Percentiles rank a stretch among this genome's conserved stretches.
These are phyloP conservation scores for Cetoscarus ocellatus DNA, from an alignment of 2,797 vertebrate genomes.

Conservation along the genomic window DNA sequence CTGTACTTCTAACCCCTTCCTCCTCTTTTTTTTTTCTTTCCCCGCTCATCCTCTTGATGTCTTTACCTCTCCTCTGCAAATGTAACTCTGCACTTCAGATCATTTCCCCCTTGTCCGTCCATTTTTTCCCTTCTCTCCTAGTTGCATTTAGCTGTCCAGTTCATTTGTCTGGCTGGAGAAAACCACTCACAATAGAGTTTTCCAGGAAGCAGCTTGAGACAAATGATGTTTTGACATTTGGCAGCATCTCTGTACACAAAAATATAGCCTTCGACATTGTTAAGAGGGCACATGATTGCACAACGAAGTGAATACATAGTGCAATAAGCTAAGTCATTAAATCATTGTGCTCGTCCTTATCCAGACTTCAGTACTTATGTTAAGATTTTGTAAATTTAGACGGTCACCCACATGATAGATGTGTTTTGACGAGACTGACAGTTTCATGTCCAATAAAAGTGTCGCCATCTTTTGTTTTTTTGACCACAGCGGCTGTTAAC, in stretches of 20 bases:
- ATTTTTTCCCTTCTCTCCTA: slow-evolving; percentile 8
- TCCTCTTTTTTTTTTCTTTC: slow-evolving; percentile 35
- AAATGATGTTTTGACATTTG: slow-evolving; percentile 35
- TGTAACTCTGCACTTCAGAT: slow-evolving; percentile 60
- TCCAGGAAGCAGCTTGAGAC: slow-evolving; percentile 16
- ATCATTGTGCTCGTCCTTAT: not conserved
- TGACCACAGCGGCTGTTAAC: slow-evolving; percentile 23
- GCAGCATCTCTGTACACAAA: slow-evolving; percentile 20
- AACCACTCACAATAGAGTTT: slow-evolving; percentile 16
- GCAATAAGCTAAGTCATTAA: not conserved
- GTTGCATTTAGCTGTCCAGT: not conserved
- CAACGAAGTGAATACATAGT: not conserved
- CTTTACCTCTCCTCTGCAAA: slow-evolving; percentile 63
- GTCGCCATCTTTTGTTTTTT: not conserved
- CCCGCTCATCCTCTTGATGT: slow-evolving; percentile 53
- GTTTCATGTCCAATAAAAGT: slow-evolving; percentile 25
- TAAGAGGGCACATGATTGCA: slow-evolving; percentile 2
- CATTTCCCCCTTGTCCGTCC: slow-evolving; percentile 25
- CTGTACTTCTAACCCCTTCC: slow-evolving; percentile 53
- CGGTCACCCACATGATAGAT: not conserved
- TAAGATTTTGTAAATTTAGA: slow-evolving; percentile 3
- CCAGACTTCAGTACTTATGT: not conserved
- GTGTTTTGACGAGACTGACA: not conserved
- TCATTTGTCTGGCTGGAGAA: slow-evolving; percentile 17
- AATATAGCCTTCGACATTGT: not conserved